Conservation (phyloP, 2,888 invertebrate species). For the Odontomyia ornata region DNA sequence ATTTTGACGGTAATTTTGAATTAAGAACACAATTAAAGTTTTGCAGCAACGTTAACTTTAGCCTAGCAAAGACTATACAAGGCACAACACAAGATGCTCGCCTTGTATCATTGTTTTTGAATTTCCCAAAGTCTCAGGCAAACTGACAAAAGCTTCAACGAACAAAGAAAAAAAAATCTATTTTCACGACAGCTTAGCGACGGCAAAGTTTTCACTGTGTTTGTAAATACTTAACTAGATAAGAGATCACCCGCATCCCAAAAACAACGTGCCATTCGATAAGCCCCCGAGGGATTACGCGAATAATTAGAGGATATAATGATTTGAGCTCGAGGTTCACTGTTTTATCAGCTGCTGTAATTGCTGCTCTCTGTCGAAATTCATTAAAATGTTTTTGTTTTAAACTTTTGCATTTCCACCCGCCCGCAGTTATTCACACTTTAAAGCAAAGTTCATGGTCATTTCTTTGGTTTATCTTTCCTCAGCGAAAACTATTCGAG, state of each 20-base stretch:
- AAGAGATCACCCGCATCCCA: background rate
- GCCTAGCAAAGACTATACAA: no score
- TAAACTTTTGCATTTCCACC: background rate
- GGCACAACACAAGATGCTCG: background rate
- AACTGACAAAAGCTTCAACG: conserved; percentile 8
- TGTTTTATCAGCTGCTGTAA: conserved; percentile 35
- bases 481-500: no score
- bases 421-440: background rate
- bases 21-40: no score
- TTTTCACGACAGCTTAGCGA: background rate
- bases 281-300: conserved; percentile 34
- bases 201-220: conserved; percentile 9
- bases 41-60: no score
- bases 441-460: background rate
- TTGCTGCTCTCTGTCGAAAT: background rate
- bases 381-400: conserved; percentile 33
- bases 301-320: conserved; percentile 36
- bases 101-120: background rate
- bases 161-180: background rate
- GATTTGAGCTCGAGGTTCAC: conserved; percentile 7
- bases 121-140: background rate
- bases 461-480: background rate
- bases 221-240: conserved; percentile 28
- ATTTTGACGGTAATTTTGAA: no score
- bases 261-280: conserved; percentile 2